Conservation (phyloP, 2,113 vertebrate genomes). For the Crotalus horridus region DNA sequence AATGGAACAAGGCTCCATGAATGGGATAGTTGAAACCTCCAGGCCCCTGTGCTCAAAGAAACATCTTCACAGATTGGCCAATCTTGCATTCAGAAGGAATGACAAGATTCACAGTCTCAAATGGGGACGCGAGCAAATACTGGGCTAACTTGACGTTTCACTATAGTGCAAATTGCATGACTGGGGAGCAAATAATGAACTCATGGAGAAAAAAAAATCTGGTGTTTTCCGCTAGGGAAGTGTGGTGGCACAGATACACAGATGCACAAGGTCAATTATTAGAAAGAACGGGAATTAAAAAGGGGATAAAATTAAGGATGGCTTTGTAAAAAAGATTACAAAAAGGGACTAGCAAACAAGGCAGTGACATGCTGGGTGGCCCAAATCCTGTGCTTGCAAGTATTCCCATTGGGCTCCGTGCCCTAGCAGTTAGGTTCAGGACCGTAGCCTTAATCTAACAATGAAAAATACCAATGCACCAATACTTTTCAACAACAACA, state of each 20-base stretch:
- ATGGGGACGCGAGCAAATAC: not conserved
- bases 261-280: constrained; percentile 17
- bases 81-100: not conserved
- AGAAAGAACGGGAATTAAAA: constrained; percentile 2
- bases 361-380: constrained; percentile 17
- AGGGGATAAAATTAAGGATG: not conserved
- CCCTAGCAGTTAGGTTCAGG: not conserved
- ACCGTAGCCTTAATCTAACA: constrained; percentile 6
- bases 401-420: not conserved
- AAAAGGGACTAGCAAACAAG: constrained; percentile 46
- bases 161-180: constrained; percentile 1
- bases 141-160: not conserved
- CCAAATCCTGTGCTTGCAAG: not conserved
- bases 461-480: constrained; percentile 23
- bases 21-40: not conserved
- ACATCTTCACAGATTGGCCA: not conserved
- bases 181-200: not conserved
- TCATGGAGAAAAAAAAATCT: not conserved
- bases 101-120: not conserved
- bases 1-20: not conserved
- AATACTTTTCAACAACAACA: not conserved
- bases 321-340: not conserved
- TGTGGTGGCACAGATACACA: constrained; percentile 32
- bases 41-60: not conserved
- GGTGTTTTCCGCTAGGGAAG: constrained; percentile 33